Percentiles rank a stretch among this genome's conserved stretches.
These are phyloP conservation scores for Phengaris arion DNA, from an alignment of 2,888 invertebrate genomes.

Conservation along the genomic window DNA sequence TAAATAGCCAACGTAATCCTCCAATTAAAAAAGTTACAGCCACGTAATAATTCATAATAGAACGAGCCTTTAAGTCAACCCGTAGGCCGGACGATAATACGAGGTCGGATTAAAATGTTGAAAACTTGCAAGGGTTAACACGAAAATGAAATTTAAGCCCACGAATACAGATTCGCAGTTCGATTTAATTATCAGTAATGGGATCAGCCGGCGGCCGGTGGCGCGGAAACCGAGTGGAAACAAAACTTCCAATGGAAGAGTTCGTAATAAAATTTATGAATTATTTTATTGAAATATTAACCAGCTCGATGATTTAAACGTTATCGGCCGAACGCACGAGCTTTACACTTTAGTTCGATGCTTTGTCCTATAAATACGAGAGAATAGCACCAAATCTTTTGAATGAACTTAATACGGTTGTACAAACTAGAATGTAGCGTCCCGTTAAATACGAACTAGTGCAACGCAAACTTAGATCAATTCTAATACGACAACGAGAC, in stretches of 20 bases:
- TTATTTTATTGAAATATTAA: slow-evolving; percentile 29
- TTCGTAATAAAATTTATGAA: slow-evolving; percentile 38
- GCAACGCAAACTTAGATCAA: background rate
- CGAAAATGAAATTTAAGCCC: slow-evolving; percentile 58
- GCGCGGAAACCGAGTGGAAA: slow-evolving; percentile 53
- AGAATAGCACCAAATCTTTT: background rate
- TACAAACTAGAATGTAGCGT: background rate
- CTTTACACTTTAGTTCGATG: background rate
- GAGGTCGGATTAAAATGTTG: slow-evolving; percentile 41
- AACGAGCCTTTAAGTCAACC: background rate
- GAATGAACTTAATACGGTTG: background rate
- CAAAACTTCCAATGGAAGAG: slow-evolving; percentile 50
- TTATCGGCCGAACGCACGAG: background rate
- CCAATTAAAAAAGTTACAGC: slow-evolving; percentile 23
- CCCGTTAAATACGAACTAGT: background rate
- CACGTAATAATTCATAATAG: slow-evolving; percentile 23
- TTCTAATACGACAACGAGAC: background rate
- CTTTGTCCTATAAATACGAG: background rate
- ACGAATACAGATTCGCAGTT: slow-evolving; percentile 53
- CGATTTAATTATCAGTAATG: slow-evolving; percentile 69
- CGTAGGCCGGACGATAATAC: slow-evolving; percentile 15
- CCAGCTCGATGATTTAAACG: background rate
- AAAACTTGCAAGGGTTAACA: slow-evolving; percentile 48
- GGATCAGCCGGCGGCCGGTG: slow-evolving; percentile 58
- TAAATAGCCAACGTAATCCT: slow-evolving; percentile 1